Evolutionary conservation across 2,797 vertebrate genomes (phyloP).

Genomic region (Gallinago nigripennis): DNA sequence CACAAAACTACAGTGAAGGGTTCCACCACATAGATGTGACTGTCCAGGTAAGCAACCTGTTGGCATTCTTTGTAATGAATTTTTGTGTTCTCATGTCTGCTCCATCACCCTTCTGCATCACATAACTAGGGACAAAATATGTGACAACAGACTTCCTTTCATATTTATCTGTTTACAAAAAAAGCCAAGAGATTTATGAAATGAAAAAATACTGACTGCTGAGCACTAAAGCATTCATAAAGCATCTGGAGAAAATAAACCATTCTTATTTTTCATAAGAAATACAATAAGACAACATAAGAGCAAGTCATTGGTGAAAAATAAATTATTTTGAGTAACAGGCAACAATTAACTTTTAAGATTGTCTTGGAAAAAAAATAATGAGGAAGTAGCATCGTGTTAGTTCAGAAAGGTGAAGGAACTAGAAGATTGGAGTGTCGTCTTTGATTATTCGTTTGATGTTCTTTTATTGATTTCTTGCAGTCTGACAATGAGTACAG

Average conservation of each 20-base stretch:
- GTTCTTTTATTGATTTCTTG: background rate
- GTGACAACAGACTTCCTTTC: background rate
- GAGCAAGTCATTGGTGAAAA: background rate
- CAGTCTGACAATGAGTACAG: background rate
- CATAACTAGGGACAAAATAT: background rate
- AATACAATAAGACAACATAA: background rate
- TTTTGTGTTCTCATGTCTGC: background rate
- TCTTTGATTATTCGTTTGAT: background rate
- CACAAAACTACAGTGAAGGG: conserved; percentile 84
- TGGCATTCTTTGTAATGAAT: background rate
- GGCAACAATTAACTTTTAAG: background rate
- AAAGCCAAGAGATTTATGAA: background rate
- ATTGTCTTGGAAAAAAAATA: background rate
- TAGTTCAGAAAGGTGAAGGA: background rate
- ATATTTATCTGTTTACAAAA: background rate
- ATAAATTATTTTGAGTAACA: background rate
- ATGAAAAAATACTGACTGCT: background rate
- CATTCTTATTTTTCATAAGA: background rate
- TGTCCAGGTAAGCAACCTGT: conserved; percentile 82
- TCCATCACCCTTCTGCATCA: background rate
- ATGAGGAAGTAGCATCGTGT: background rate
- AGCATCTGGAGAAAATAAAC: background rate
- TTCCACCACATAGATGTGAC: conserved; percentile 88
- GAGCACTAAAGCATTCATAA: background rate
- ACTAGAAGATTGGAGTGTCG: background rate